phyloP scores from a whole-genome alignment of 2,888 invertebrate species.

The Disparrhopalites patrizii region DNA sequence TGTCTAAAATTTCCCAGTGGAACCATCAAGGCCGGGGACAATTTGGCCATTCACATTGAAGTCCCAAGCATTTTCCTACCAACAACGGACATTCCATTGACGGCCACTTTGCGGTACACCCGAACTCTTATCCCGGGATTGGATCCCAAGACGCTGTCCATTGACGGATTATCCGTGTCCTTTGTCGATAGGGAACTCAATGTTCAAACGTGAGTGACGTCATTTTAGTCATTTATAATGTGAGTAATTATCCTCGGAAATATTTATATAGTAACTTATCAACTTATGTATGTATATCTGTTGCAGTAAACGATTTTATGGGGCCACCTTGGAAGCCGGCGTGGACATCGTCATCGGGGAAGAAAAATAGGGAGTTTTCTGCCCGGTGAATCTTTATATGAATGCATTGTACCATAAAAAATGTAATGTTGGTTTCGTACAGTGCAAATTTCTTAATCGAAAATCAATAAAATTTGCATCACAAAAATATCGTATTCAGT shows the following conservation, averaged over 20 bases:
- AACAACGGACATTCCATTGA: constrained; percentile 26
- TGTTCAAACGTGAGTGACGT: constrained; percentile 35
- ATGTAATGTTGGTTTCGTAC: no score
- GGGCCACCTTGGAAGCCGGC: constrained; percentile 38
- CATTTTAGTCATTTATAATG: not conserved
- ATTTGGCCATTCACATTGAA: constrained; percentile 38
- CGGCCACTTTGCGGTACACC: constrained; percentile 34
- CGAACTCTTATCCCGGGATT: constrained; percentile 40
- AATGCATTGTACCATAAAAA: no score
- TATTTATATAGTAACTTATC: not conserved
- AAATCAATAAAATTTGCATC: no score
- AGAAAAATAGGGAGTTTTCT: not conserved
- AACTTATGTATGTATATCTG: not conserved
- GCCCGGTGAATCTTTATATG: no score
- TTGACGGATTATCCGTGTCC: constrained; percentile 34
- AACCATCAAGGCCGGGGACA: constrained; percentile 32
- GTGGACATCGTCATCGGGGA: constrained; percentile 30
- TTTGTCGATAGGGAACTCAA: constrained; percentile 38
- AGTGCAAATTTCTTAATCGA: no score
- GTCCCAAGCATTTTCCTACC: constrained; percentile 39
- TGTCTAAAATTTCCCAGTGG: constrained; percentile 28
- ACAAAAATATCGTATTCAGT: no score
- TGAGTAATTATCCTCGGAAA: not conserved
- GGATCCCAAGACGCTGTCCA: constrained; percentile 36
- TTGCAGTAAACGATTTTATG: constrained; percentile 33